Evolutionary conservation across 2,888 invertebrate species (phyloP).

Genomic region (Drosophila meridionalis): DNA sequence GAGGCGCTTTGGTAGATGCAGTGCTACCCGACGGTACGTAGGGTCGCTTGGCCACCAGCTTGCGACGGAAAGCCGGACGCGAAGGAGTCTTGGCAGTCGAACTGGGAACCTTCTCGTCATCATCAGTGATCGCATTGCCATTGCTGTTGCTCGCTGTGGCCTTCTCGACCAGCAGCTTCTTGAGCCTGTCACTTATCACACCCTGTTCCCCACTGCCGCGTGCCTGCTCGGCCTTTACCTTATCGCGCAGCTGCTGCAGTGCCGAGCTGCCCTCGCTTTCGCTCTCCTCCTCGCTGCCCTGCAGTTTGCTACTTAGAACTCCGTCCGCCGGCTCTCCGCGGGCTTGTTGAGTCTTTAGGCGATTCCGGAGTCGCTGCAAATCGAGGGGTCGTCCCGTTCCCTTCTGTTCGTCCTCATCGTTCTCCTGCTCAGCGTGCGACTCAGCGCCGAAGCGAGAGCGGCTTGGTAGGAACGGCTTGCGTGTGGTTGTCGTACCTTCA

Average conservation of each 20-base stretch:
- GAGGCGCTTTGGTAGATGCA: conserved; percentile 40
- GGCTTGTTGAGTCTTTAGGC: conserved; percentile 59
- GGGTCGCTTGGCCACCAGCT: conserved; percentile 77
- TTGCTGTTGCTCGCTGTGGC: neutral
- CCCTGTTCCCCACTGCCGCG: conserved; percentile 60
- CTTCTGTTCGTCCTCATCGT: conserved; percentile 4
- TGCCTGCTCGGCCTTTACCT: conserved; percentile 66
- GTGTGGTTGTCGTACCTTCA: conserved; percentile 40
- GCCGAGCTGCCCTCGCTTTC: conserved; percentile 49
- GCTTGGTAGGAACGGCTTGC: conserved; percentile 54
- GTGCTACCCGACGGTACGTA: conserved; percentile 58
- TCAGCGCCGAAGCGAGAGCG: conserved; percentile 34
- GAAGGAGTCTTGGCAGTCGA: conserved; percentile 17
- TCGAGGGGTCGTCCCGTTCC: conserved; percentile 32
- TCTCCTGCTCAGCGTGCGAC: conserved; percentile 11
- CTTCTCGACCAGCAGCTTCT: conserved; percentile 65
- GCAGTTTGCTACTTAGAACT: conserved; percentile 45
- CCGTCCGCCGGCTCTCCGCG: conserved; percentile 50
- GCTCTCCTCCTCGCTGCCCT: conserved; percentile 20
- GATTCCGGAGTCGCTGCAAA: conserved; percentile 65
- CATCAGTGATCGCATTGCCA: conserved; percentile 7
- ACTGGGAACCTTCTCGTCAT: conserved; percentile 4
- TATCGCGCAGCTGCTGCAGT: conserved; percentile 65
- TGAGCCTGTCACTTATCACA: conserved; percentile 69
- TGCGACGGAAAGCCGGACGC: conserved; percentile 72